phyloP scores from a whole-genome alignment of 2,888 invertebrate species.

The Arctia plantaginis region DNA sequence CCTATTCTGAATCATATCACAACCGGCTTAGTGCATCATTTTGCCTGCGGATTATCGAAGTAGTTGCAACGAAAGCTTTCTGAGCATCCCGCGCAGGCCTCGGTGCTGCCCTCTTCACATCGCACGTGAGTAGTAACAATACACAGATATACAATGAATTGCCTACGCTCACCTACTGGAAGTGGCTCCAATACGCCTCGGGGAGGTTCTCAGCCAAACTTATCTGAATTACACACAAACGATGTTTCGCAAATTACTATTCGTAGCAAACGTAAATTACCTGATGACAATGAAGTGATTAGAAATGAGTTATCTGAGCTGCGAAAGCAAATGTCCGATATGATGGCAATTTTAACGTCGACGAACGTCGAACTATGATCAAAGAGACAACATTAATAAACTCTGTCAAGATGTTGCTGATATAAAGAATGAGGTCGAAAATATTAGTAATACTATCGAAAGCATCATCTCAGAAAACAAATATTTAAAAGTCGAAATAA shows the following conservation, averaged over 20 bases:
- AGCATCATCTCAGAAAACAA: conserved; percentile 3
- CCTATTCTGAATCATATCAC: no score
- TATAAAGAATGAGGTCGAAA: conserved; percentile 4
- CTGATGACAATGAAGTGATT: conserved; percentile 2
- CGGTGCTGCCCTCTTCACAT: background rate
- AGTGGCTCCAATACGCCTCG: background rate
- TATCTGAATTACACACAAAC: conserved; percentile 5
- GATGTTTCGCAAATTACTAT: background rate
- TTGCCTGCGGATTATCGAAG: background rate
- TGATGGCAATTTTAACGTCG: conserved; percentile 14
- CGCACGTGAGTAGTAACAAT: background rate
- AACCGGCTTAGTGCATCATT: no score
- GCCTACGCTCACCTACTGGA: conserved; percentile 8
- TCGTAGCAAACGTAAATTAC: conserved; percentile 5
- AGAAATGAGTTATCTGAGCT: conserved; percentile 9
- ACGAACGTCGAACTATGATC: conserved; percentile 15
- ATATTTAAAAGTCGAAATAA: background rate
- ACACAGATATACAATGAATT: conserved; percentile 9
- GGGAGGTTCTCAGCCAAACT: conserved; percentile 12
- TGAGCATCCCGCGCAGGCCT: background rate
- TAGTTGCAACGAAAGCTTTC: background rate
- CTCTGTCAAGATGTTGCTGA: conserved; percentile 13
- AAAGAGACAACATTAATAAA: conserved; percentile 9
- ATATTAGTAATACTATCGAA: conserved; percentile 4
- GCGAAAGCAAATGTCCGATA: conserved; percentile 17